phyloP scores from a whole-genome alignment of 1,140 invertebrate genomes.

The Agraylea sexmaculata region DNA sequence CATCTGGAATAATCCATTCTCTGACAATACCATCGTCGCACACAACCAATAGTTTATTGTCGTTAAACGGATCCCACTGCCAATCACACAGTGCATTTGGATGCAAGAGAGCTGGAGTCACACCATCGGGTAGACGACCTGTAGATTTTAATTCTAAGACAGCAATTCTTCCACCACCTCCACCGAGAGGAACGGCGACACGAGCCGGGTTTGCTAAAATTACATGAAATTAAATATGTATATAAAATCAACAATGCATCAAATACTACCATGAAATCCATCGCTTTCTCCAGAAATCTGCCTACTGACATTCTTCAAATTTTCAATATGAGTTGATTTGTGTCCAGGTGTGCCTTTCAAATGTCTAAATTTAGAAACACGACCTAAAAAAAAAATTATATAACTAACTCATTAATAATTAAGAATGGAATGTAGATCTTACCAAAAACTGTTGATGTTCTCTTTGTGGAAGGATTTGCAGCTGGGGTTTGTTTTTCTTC shows the following conservation, averaged over 20 bases:
- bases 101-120: constrained; percentile 77
- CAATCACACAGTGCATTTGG: constrained; percentile 84
- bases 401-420: constrained; percentile 2
- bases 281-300: constrained; percentile 90
- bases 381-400: constrained; percentile 42
- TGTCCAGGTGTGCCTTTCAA: constrained; percentile 81
- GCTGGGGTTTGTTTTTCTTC: constrained; percentile 35
- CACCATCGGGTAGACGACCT: constrained; percentile 61
- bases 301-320: constrained; percentile 78
- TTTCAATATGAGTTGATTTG: constrained; percentile 85
- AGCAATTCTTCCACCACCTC: constrained; percentile 79
- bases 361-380: constrained; percentile 87
- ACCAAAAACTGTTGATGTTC: constrained; percentile 80
- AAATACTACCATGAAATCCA: constrained; percentile 66
- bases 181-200: constrained; percentile 77
- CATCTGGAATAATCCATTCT: constrained; percentile 66
- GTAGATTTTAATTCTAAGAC: constrained; percentile 73
- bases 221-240: neutral
- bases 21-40: constrained; percentile 85
- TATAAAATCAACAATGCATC: constrained; percentile 5
- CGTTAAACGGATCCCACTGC: constrained; percentile 85
- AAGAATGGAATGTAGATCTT: constrained; percentile 18
- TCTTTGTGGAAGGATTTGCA: constrained; percentile 47
- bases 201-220: constrained; percentile 64
- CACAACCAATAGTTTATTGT: constrained; percentile 65